phyloP scores from a whole-genome alignment of 2,113 vertebrate species.

The Crotalus horridus region DNA sequence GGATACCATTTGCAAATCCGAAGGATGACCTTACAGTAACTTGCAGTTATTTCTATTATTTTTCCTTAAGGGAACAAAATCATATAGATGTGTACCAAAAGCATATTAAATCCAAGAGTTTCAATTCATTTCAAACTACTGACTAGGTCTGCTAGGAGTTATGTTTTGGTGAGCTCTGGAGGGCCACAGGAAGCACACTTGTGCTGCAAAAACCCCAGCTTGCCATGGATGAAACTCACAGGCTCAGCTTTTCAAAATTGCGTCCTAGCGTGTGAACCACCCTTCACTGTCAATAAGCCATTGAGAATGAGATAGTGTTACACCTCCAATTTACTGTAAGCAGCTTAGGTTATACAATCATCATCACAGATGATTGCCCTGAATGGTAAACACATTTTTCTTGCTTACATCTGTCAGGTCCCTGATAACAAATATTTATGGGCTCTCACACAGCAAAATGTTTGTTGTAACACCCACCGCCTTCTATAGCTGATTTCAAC shows the following conservation, averaged over 20 bases:
- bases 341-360: constrained; percentile 27
- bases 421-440: constrained; percentile 28
- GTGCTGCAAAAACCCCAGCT: neutral
- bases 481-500: constrained; percentile 34
- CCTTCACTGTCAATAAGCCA: constrained; percentile 29
- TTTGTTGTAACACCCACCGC: constrained; percentile 20
- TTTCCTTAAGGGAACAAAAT: neutral
- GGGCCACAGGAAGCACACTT: neutral
- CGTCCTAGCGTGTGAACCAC: neutral
- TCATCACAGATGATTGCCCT: constrained; percentile 28
- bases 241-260: neutral
- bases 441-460: constrained; percentile 13
- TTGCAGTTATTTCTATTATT: neutral
- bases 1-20: neutral
- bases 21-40: neutral
- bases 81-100: neutral
- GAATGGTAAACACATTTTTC: constrained; percentile 17
- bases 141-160: neutral
- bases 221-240: neutral
- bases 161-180: neutral
- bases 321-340: constrained; percentile 27
- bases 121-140: neutral
- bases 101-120: neutral
- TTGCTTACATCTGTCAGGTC: constrained; percentile 37
- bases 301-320: constrained; percentile 24